Evolutionary conservation across 2,113 vertebrate species (phyloP).

Genomic region (Hemicordylus capensis): DNA sequence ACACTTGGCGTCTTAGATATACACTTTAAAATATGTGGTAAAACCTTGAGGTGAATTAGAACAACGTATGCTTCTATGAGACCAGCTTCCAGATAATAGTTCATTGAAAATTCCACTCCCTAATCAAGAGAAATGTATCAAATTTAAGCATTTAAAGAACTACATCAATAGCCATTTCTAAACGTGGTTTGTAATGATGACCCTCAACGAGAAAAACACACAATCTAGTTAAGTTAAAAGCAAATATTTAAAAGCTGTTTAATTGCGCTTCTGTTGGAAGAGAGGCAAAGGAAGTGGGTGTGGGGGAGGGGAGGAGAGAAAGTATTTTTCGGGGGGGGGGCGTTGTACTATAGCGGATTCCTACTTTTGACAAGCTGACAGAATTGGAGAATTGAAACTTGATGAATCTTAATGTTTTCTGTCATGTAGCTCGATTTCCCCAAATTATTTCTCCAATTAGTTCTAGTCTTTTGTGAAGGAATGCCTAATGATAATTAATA

Average conservation of each 20-base stretch:
- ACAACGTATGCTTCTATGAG: not conserved
- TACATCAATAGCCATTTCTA: conserved; percentile 16
- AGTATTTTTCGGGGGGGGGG: conserved; percentile 54
- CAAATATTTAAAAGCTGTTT: conserved; percentile 51
- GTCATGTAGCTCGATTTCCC: conserved; percentile 71
- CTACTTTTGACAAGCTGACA: conserved; percentile 74
- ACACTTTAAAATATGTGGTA: not conserved
- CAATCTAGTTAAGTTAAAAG: conserved; percentile 57
- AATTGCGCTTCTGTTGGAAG: conserved; percentile 27
- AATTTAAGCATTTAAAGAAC: conserved; percentile 41
- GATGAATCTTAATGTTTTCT: conserved; percentile 77
- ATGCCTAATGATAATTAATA: conserved; percentile 79
- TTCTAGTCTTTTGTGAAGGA: conserved; percentile 73
- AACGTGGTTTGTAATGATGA: conserved; percentile 33
- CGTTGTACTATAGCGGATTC: conserved; percentile 58
- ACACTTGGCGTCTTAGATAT: not conserved
- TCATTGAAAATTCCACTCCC: conserved; percentile 5
- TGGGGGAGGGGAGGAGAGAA: not conserved
- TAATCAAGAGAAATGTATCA: conserved; percentile 9
- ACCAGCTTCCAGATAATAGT: not conserved
- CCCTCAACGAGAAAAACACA: conserved; percentile 24
- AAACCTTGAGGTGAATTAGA: not conserved
- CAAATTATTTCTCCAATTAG: conserved; percentile 79
- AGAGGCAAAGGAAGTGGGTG: not conserved
- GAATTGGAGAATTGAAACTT: conserved; percentile 73